Conservation (phyloP, 2,113 vertebrate genomes). For the Hymenochirus boettgeri region DNA sequence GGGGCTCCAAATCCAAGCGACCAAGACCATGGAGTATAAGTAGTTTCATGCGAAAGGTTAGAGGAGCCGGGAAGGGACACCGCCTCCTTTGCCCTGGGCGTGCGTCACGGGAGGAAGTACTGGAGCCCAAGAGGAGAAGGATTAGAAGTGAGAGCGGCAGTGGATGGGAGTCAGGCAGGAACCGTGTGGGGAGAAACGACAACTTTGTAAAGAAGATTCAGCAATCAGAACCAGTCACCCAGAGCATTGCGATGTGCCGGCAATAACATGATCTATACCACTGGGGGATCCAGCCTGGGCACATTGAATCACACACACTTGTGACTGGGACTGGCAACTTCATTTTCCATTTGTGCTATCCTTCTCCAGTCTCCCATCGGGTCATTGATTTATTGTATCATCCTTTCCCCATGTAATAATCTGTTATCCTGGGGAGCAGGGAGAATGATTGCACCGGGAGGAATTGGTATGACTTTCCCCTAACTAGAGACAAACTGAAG, state of each 20-base stretch:
- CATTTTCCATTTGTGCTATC: background rate
- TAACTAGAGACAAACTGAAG: constrained; percentile 74
- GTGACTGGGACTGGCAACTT: background rate
- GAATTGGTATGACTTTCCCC: constrained; percentile 72
- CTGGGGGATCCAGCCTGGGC: background rate
- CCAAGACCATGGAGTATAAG: constrained; percentile 72
- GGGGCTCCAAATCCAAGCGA: constrained; percentile 43
- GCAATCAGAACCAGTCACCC: constrained; percentile 45
- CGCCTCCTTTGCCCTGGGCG: constrained; percentile 65
- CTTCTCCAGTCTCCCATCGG: background rate
- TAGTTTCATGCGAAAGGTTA: constrained; percentile 59
- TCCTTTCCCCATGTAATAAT: background rate
- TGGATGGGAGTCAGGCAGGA: constrained; percentile 71
- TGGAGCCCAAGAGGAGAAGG: constrained; percentile 78
- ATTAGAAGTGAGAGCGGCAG: constrained; percentile 81
- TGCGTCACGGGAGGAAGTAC: constrained; percentile 93
- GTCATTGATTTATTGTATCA: no score
- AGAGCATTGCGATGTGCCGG: background rate
- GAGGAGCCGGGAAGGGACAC: constrained; percentile 51
- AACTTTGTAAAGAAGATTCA: constrained; percentile 89
- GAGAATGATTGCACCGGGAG: constrained; percentile 28
- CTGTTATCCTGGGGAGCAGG: background rate
- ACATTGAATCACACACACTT: constrained; percentile 11
- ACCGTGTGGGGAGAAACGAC: constrained; percentile 63
- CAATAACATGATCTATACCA: constrained; percentile 4